phyloP scores from a whole-genome alignment of 2,888 invertebrate genomes.

The Troides aeacus region DNA sequence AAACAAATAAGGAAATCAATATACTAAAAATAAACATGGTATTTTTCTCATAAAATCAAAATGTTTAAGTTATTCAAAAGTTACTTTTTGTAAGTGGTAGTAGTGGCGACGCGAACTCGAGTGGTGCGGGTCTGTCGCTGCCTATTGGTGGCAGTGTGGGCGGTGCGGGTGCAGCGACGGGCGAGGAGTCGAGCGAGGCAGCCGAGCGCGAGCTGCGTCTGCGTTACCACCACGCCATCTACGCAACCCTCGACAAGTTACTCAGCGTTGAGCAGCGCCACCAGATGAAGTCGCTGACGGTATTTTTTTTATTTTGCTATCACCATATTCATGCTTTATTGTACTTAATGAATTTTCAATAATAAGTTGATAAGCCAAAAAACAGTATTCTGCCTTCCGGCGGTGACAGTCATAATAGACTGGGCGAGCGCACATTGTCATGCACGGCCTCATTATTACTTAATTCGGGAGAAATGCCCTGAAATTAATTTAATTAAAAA shows the following conservation, averaged over 20 bases:
- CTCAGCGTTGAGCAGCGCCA: conserved; percentile 88
- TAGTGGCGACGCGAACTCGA: conserved; percentile 32
- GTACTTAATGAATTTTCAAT: too few species aligned
- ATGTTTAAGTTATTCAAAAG: background rate
- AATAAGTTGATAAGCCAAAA: too few species aligned
- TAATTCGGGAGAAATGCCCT: background rate
- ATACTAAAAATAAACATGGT: background rate
- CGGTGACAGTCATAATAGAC: too few species aligned
- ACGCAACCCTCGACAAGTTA: conserved; percentile 88
- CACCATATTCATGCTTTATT: too few species aligned
- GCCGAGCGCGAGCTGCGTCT: conserved; percentile 83
- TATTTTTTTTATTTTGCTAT: conserved; percentile 30
- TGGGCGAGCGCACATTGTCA: background rate
- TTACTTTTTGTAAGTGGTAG: conserved; percentile 25
- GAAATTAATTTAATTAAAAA: too few species aligned
- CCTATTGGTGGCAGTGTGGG: conserved; percentile 39
- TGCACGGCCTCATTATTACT: background rate
- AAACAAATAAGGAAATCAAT: background rate
- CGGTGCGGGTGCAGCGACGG: conserved; percentile 49
- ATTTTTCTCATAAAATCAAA: background rate
- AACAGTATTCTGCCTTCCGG: too few species aligned
- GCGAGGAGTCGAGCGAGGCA: conserved; percentile 50
- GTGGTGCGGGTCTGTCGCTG: conserved; percentile 36
- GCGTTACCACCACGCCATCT: conserved; percentile 91
- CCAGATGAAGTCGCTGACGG: conserved; percentile 89